Conservation (phyloP, 2,113 vertebrate genomes). For the Antechinus stuartii region DNA sequence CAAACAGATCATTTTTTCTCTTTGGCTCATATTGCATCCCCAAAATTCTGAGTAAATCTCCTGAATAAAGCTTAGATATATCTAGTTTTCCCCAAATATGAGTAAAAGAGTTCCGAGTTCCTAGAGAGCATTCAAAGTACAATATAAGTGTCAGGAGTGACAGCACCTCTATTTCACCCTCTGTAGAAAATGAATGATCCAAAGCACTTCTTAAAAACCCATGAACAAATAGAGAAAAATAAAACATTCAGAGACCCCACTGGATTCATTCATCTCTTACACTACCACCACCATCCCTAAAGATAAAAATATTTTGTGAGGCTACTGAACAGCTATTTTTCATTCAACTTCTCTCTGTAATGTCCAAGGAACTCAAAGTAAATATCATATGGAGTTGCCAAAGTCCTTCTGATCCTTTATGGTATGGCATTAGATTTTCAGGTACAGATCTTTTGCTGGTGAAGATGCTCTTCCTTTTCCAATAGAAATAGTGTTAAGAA, state of each 20-base stretch:
- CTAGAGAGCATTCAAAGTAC: not conserved
- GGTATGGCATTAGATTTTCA: not conserved
- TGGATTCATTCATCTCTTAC: not conserved
- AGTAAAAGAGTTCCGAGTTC: not conserved
- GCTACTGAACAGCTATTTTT: not conserved
- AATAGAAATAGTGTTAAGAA: not conserved
- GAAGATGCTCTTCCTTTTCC: not conserved
- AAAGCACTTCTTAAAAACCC: not conserved
- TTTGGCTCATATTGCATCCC: not conserved
- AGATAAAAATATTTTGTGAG: not conserved
- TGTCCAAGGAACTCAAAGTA: not conserved
- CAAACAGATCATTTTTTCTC: not conserved
- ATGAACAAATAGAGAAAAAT: not conserved
- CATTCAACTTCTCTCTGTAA: not conserved
- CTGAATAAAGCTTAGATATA: not conserved
- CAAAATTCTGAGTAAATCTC: not conserved
- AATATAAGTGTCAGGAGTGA: not conserved
- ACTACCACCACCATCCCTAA: not conserved
- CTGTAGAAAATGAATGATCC: not conserved
- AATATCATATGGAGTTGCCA: not conserved
- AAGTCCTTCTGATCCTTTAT: not conserved
- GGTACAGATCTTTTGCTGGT: not conserved
- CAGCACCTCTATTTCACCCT: not conserved
- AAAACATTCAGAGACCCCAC: not conserved
- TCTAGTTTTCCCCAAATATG: not conserved